Percentiles rank a stretch among this genome's conserved stretches.
Evolutionary conservation across 64 coral and sea anemone species (phyloP).

Genomic region (Pocillopora damicornis): DNA sequence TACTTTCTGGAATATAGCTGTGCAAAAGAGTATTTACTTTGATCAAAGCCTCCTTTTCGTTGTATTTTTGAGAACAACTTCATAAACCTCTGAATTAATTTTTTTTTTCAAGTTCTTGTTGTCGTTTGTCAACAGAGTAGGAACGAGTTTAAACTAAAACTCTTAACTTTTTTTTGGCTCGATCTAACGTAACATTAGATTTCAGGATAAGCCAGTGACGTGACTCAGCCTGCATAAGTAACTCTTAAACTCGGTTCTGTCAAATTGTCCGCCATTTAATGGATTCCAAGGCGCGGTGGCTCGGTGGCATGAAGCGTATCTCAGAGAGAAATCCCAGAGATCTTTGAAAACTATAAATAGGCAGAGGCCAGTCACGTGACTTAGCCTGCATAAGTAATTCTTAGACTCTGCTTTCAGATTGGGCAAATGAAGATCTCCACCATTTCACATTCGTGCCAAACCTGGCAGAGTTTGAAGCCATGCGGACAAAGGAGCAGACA

Average conservation of each 20-base stretch:
- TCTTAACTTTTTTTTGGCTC: no score
- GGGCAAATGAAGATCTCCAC: constrained; percentile 77
- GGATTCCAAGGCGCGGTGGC: background rate
- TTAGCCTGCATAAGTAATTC: background rate
- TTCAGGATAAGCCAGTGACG: no score
- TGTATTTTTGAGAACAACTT: no score
- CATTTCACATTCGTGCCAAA: constrained; percentile 91
- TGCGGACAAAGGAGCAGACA: constrained; percentile 95
- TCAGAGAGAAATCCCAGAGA: background rate
- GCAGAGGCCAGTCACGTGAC: background rate
- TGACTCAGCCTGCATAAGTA: background rate
- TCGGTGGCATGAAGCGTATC: background rate
- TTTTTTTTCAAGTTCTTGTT: no score
- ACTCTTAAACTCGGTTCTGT: background rate
- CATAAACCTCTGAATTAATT: no score
- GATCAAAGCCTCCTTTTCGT: no score
- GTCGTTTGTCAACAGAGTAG: no score
- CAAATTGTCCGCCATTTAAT: background rate
- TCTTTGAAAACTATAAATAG: no score
- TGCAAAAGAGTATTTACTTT: no score
- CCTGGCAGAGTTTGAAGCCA: constrained; percentile 95
- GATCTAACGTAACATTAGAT: no score
- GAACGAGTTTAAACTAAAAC: no score
- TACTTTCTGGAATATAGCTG: no score
- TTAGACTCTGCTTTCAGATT: constrained; percentile 39